phyloP scores from a whole-genome alignment of 2,113 vertebrate genomes.

The Vulpes lagopus region DNA sequence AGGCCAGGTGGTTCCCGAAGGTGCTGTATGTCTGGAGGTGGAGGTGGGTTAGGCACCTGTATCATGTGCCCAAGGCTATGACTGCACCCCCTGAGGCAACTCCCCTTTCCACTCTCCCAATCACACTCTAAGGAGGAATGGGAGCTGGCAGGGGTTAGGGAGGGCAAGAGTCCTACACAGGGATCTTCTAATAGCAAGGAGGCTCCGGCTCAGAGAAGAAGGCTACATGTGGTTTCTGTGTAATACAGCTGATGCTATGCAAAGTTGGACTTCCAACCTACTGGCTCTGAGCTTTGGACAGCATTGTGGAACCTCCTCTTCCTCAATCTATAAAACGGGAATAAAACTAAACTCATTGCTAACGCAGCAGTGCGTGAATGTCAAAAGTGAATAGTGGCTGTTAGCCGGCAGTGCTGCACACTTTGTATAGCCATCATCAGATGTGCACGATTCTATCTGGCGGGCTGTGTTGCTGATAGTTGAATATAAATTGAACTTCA shows the following conservation, averaged over 20 bases:
- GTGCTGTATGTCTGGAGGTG: background rate
- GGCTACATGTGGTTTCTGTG: background rate
- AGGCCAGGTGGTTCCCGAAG: background rate
- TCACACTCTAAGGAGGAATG: background rate
- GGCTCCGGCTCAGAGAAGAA: background rate
- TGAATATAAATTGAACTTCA: background rate
- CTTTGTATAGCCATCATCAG: background rate
- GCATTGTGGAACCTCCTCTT: background rate
- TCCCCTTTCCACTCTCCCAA: background rate
- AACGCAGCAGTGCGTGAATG: background rate
- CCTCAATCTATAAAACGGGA: slow-evolving; percentile 27
- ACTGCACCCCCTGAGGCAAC: background rate
- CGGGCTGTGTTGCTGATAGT: background rate
- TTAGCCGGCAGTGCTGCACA: background rate
- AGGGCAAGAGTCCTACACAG: background rate
- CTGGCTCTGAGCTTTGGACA: background rate
- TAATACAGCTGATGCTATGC: background rate
- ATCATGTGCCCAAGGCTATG: background rate
- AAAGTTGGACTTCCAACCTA: slow-evolving; percentile 11
- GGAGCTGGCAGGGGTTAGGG: background rate
- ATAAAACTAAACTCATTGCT: background rate
- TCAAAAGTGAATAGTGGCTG: background rate
- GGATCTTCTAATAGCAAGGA: background rate
- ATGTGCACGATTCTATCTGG: background rate
- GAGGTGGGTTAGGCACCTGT: background rate